Conservation (phyloP, 2,888 invertebrate species). For the Chironomus tentans region DNA sequence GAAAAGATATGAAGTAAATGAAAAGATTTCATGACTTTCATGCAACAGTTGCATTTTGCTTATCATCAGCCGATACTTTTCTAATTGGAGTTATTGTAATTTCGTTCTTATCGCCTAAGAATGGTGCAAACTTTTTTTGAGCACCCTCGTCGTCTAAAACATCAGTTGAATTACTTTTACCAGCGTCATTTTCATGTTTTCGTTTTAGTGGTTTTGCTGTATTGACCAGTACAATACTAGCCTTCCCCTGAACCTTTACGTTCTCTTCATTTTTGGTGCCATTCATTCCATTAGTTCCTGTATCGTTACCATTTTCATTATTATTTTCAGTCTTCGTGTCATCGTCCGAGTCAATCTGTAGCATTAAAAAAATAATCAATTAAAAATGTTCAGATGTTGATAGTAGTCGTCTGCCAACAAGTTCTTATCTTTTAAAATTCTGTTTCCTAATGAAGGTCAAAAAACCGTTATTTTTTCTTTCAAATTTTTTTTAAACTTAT, state of each 20-base stretch:
- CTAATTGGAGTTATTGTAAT: neutral
- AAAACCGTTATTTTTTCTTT: neutral
- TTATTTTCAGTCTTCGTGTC: slow-evolving; percentile 34
- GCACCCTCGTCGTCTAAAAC: neutral
- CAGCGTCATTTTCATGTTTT: neutral
- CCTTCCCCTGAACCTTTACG: slow-evolving; percentile 8
- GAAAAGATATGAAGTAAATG: no score
- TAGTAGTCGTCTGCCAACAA: no score
- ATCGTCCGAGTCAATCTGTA: neutral
- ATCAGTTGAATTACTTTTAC: neutral
- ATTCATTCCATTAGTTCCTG: neutral
- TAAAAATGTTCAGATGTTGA: no score
- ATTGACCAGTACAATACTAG: neutral
- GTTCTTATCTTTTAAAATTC: no score
- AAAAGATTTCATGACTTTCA: neutral
- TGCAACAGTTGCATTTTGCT: neutral
- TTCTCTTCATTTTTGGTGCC: neutral
- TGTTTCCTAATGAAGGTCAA: no score
- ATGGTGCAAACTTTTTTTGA: neutral
- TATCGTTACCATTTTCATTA: slow-evolving; percentile 29
- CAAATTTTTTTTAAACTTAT: no score
- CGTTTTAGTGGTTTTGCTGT: neutral
- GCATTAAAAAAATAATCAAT: neutral
- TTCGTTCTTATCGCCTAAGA: neutral
- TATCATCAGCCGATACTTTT: neutral